Evolutionary conservation across 2,113 vertebrate genomes (phyloP), one percentile per base, ranked within the genome.

Genomic region (Engraulis encrasicolus): DNA sequence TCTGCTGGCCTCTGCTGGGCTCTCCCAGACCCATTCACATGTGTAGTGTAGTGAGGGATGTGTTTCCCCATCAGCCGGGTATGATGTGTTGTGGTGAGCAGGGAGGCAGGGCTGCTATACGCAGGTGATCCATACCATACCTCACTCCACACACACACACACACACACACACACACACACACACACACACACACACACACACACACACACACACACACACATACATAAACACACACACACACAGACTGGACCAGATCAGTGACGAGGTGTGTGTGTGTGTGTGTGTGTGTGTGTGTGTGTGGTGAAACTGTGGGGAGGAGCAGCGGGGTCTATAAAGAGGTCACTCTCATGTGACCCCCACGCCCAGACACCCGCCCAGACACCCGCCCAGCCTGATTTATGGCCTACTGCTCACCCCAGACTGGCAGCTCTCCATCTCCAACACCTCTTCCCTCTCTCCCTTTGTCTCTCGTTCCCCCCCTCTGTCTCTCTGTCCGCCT

Each of bases 111-210:
- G 27, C 66, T 74, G 66, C 66, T 2, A 31, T 45, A 61, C 38
- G 48, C 31, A 6, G 80, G 78, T 88, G 81, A 52, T 40, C 66
- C 40, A 36, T 58, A 66, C 27, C 31, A 50, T 31, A 34, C 66
- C 58, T 11, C 58, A 66, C n/a, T 11, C 58, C 23, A n/a, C 23
- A 45, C 40, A 50, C 66, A 34, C 66, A 27, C 58, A 27, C 58
- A 66, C n/a, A 27, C 58, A 66, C 58, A 66, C 58, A 66, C n/a
- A 66, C 58, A 66, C n/a, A 66, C 27, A 34, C 27, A 15, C 66
- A 45, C 40, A 81, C 79, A 48, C 6, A 36, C 20, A 78, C 36
- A 36, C 49, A 54, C 66, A 38, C 34, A 52, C 23, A 61, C 52
- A 66, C 34, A n/a, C 54, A 83, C 17, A 61, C 19, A n/a, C n/a